Base-by-base conservation (phyloP, 2,888 invertebrate species). In the Tanypteryx hageni region DNA sequence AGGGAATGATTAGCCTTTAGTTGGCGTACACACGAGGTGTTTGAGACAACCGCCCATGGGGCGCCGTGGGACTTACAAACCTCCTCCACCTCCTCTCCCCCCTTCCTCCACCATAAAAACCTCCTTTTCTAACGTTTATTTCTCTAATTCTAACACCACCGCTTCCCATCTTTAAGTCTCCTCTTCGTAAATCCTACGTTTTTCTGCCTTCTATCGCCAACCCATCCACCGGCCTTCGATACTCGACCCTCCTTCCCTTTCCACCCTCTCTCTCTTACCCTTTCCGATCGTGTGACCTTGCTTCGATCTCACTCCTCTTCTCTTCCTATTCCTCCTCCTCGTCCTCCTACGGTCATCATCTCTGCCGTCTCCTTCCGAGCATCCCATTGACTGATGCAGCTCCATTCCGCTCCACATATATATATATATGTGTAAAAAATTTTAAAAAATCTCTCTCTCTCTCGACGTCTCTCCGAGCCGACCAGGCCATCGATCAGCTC, bases 331-430 rank as follows among this genome's bases (percentile, higher is more conserved):
- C 64, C 18, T 18, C 64, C 18, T 64, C n/a, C 10, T 0, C 18
- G 64, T 68, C n/a, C 31, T n/a, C n/a, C 68, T 89, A 44, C 44
- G 89, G 61, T 89, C 89, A 64, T 64, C 89, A 68, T 68, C 89
- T 76, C 76, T 22, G 0, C 58, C 64, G 89, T 31, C 68, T 68
- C 18, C 89, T 61, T 61, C 89, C 89, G 61, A 89, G 44, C 64
- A 64, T 89, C 89, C 64, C 89, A 89, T 89, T 89, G 89, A 89
- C 89, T 89, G 89, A 89, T 89, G 89, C 89, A 89, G 89, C 89
- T 89, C 86, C 86, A 86, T 86, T 86, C 86, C 86, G 86, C 59
- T 86, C 61, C 86, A 61, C 86, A 86, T 86, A 64, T 44, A 86
- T 5, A 44, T 44, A 44, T 44, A 44, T 44, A 44, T 5, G 44